Evolutionary conservation across 2,888 invertebrate genomes (phyloP).

Genomic region (Lasioglossum morio): DNA sequence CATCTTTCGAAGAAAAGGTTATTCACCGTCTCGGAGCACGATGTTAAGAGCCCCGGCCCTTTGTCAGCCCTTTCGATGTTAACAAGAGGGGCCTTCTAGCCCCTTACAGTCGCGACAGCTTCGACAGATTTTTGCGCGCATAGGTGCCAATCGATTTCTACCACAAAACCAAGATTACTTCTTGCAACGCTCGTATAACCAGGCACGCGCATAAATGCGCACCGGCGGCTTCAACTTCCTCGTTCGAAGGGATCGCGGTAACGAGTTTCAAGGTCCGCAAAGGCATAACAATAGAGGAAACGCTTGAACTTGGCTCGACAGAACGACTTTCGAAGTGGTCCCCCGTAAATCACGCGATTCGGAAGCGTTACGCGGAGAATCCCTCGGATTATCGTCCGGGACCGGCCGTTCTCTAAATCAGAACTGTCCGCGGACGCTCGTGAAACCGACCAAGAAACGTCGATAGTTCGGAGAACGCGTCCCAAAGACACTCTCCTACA

Average conservation of each 20-base stretch:
- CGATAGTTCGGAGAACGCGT: not conserved
- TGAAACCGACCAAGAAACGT: conserved; percentile 23
- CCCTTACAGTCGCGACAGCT: conserved; percentile 45
- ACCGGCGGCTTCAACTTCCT: not conserved
- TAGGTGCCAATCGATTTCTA: conserved; percentile 47
- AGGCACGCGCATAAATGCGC: conserved; percentile 15
- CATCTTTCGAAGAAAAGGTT: conserved; percentile 40
- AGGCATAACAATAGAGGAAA: conserved; percentile 1
- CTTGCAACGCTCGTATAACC: conserved; percentile 28
- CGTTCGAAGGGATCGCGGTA: conserved; percentile 15
- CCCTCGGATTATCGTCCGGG: conserved; percentile 26
- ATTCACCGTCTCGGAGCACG: conserved; percentile 57
- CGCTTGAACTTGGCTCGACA: not conserved
- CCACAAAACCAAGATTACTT: conserved; percentile 16
- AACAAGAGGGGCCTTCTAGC: conserved; percentile 57
- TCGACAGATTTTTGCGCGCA: conserved; percentile 54
- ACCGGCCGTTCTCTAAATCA: not conserved
- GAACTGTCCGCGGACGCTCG: conserved; percentile 5
- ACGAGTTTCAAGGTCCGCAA: conserved; percentile 41
- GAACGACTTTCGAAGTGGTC: conserved; percentile 41
- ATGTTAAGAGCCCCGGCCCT: conserved; percentile 56
- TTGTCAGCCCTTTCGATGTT: conserved; percentile 67
- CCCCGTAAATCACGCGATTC: conserved; percentile 41
- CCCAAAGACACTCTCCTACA: not conserved
- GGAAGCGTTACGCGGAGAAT: conserved; percentile 26